A percentile compares a stretch with the other conserved stretches of the same genome.
These are phyloP conservation scores for Coranthus polyacanthus DNA, from an alignment of 2,797 vertebrate genomes.

Conservation along the genomic window DNA sequence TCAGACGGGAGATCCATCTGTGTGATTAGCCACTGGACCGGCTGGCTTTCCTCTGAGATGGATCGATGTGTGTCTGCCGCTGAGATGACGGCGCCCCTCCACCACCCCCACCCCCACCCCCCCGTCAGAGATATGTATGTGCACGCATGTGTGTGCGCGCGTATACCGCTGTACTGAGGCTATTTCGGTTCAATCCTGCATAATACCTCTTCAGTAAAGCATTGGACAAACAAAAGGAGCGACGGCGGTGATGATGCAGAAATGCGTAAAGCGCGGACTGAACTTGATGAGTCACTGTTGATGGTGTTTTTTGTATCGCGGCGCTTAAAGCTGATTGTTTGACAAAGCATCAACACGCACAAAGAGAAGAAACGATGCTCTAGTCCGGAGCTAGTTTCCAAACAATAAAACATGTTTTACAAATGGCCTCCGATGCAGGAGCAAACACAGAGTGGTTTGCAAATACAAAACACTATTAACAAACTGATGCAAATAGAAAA, in stretches of 20 bases:
- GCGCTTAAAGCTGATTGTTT: neutral
- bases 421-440: too few relatives aligned
- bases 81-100: slow-evolving; percentile 21
- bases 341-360: too few relatives aligned
- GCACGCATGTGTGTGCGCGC: slow-evolving; percentile 11
- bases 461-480: too few relatives aligned
- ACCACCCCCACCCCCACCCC: too few relatives aligned
- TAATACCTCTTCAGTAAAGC: neutral
- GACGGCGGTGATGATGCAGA: neutral
- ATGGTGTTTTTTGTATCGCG: neutral
- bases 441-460: too few relatives aligned
- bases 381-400: too few relatives aligned
- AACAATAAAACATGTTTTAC: too few relatives aligned
- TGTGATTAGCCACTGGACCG: slow-evolving; percentile 61
- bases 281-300: neutral
- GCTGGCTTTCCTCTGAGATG: slow-evolving; percentile 27
- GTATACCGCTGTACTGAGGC: neutral
- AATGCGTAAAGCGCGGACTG: neutral
- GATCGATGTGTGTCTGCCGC: slow-evolving; percentile 52
- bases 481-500: too few relatives aligned
- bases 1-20: slow-evolving; percentile 65
- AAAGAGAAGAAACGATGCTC: too few relatives aligned
- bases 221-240: neutral
- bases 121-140: neutral
- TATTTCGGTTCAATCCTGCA: neutral